Evolutionary conservation across 2,113 vertebrate species (phyloP).

Genomic region (Syngnathus scovelli): DNA sequence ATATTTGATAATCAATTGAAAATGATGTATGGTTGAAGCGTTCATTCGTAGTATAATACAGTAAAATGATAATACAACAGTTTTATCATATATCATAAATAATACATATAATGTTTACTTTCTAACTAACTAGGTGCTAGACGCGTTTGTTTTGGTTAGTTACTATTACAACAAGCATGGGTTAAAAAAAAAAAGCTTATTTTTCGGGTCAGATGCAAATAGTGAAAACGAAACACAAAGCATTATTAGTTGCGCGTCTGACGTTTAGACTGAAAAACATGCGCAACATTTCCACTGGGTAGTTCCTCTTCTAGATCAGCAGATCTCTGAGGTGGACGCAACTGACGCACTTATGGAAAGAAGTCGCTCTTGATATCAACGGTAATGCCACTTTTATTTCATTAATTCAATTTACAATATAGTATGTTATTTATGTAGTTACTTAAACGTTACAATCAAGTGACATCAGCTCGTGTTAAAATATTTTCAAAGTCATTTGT

Average conservation of each 20-base stretch:
- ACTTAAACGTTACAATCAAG: neutral
- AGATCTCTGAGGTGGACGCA: neutral
- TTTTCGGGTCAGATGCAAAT: neutral
- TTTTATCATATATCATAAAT: too few species aligned
- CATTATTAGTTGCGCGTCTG: too few species aligned
- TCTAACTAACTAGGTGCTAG: too few species aligned
- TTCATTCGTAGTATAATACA: too few species aligned
- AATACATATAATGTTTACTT: too few species aligned
- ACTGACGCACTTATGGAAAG: slow-evolving; percentile 2
- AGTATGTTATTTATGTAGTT: too few species aligned
- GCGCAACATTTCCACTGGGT: slow-evolving; percentile 25
- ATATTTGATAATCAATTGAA: too few species aligned
- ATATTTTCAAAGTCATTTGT: neutral
- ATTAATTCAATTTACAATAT: neutral
- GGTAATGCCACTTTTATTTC: slow-evolving; percentile 13
- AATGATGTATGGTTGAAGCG: too few species aligned
- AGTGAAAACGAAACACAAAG: slow-evolving; percentile 58
- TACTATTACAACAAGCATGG: too few species aligned
- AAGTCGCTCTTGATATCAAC: neutral
- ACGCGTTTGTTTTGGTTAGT: too few species aligned
- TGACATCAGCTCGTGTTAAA: neutral
- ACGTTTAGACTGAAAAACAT: neutral
- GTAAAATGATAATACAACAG: too few species aligned
- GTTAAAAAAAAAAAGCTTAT: too few species aligned
- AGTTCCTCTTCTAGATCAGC: slow-evolving; percentile 28